Evolutionary conservation across 2,113 vertebrate genomes (phyloP).

Genomic region (Casuarius casuarius): DNA sequence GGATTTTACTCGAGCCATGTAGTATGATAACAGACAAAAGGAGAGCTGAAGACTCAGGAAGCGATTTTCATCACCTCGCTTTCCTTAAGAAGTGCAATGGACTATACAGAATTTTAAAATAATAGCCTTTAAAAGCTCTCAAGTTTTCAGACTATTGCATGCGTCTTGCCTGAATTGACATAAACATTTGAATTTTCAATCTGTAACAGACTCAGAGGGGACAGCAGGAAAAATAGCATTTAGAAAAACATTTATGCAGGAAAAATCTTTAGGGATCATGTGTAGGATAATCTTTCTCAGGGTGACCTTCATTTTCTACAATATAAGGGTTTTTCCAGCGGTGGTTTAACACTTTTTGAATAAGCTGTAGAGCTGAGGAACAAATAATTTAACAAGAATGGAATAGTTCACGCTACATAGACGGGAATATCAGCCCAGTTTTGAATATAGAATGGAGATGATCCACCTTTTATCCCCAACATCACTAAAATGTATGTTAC

Average conservation of each 20-base stretch:
- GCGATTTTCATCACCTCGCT: not conserved
- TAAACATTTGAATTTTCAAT: not conserved
- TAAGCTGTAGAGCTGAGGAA: not conserved
- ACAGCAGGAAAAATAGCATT: constrained; percentile 9
- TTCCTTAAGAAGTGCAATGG: not conserved
- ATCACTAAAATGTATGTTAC: not conserved
- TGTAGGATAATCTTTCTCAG: constrained; percentile 53
- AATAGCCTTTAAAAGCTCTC: not conserved
- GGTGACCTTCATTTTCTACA: constrained; percentile 43
- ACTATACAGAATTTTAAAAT: not conserved
- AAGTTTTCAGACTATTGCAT: not conserved
- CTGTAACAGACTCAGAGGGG: not conserved
- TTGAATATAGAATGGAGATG: constrained; percentile 1
- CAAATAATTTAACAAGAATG: constrained; percentile 11
- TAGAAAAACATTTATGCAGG: constrained; percentile 33
- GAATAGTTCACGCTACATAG: not conserved
- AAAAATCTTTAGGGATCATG: constrained; percentile 38
- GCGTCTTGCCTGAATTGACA: not conserved
- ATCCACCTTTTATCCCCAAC: constrained; percentile 20
- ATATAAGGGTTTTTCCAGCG: constrained; percentile 34
- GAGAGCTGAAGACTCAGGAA: not conserved
- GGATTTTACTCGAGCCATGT: not conserved
- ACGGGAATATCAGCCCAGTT: not conserved
- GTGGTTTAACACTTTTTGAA: constrained; percentile 35
- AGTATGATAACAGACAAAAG: not conserved